Conservation (phyloP, 2,888 invertebrate species). For the Calameuta pallipes region DNA sequence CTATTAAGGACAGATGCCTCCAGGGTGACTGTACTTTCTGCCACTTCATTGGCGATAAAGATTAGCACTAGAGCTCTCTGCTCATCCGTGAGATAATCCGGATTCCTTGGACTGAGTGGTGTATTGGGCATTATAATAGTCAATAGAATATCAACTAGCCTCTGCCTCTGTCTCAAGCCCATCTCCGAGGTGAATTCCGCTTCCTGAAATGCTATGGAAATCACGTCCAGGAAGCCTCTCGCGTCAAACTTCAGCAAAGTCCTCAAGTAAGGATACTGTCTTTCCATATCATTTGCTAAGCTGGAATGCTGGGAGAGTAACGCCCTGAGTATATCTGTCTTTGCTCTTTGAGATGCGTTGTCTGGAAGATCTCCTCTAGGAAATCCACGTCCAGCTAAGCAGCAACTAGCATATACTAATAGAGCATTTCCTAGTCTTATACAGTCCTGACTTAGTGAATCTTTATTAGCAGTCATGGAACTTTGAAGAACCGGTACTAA, state of each 20-base stretch:
- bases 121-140: slow-evolving; percentile 75
- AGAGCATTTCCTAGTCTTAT: slow-evolving; percentile 81
- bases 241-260: slow-evolving; percentile 82
- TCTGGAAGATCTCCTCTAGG: slow-evolving; percentile 79
- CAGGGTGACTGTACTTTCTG: slow-evolving; percentile 54
- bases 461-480: slow-evolving; percentile 54
- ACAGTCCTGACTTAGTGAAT: slow-evolving; percentile 47
- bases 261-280: slow-evolving; percentile 78
- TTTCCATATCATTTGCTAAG: slow-evolving; percentile 72
- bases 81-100: slow-evolving; percentile 52
- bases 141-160: slow-evolving; percentile 82
- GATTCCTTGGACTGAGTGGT: slow-evolving; percentile 51
- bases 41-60: slow-evolving; percentile 58
- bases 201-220: slow-evolving; percentile 87
- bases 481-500: slow-evolving; percentile 68
- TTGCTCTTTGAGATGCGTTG: slow-evolving; percentile 74
- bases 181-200: slow-evolving; percentile 80
- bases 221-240: slow-evolving; percentile 85
- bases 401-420: slow-evolving; percentile 87
- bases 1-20: slow-evolving; percentile 52
- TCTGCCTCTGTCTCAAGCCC: slow-evolving; percentile 77
- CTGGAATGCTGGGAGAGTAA: slow-evolving; percentile 77
- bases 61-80: slow-evolving; percentile 56
- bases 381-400: slow-evolving; percentile 87
- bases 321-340: slow-evolving; percentile 79